These are phyloP conservation scores for Microcebus ravelobensis DNA, from an alignment of 2,113 vertebrate species.

Conservation along the genomic window DNA sequence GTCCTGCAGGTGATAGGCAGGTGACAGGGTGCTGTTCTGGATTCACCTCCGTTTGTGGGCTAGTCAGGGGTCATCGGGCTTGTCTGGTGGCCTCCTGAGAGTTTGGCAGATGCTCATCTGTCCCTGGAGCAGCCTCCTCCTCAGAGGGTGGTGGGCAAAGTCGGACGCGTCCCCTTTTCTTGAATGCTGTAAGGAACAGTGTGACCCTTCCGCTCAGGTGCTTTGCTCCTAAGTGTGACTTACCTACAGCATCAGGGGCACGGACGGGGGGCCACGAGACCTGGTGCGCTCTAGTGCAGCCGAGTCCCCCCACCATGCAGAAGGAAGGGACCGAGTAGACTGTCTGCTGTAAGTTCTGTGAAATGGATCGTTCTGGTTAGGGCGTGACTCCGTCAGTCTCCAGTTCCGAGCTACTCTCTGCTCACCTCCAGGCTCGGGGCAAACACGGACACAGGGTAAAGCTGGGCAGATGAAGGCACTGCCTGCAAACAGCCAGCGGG, in stretches of 20 bases:
- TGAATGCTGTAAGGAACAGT: rapidly evolving
- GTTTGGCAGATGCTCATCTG: rapidly evolving
- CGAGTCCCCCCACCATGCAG: rapidly evolving
- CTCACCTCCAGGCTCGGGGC: rapidly evolving
- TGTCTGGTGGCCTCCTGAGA: rapidly evolving
- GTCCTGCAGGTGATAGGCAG: neutral
- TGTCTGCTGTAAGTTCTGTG: neutral
- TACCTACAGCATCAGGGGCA: neutral
- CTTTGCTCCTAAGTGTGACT: neutral
- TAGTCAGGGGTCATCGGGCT: rapidly evolving
- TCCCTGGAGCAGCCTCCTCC: neutral
- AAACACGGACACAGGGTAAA: rapidly evolving
- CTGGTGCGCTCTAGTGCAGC: neutral
- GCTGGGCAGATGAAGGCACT: rapidly evolving
- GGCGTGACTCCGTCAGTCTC: neutral
- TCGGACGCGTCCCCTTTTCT: rapidly evolving
- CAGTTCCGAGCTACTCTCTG: neutral
- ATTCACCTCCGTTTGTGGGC: neutral
- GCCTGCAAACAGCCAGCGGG: rapidly evolving
- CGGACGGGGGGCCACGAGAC: neutral
- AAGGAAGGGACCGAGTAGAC: neutral
- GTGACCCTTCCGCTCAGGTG: neutral
- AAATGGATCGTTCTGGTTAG: rapidly evolving
- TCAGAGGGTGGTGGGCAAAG: rapidly evolving
- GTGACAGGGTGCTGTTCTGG: rapidly evolving